Percentiles rank a stretch among this genome's conserved stretches.
phyloP scores from a whole-genome alignment of 23 tunicate genomes.

The Oikopleura vanhoeffeni region DNA sequence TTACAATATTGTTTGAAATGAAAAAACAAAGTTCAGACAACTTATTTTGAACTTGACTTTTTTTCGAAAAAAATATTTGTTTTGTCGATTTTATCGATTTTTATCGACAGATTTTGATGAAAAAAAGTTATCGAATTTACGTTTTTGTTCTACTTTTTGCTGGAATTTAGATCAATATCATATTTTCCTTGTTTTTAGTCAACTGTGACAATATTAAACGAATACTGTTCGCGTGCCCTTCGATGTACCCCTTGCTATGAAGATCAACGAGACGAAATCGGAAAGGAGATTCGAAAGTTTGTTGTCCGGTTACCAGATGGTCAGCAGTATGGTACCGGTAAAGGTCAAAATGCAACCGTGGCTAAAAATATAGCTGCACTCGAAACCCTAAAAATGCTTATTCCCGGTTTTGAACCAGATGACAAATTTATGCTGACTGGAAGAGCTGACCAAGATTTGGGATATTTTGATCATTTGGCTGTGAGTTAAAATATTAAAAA shows the following conservation, averaged over 20 bases:
- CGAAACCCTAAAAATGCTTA: not conserved
- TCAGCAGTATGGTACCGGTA: not conserved
- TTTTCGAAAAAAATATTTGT: too few species aligned
- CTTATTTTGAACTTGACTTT: too few species aligned
- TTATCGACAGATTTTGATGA: too few species aligned
- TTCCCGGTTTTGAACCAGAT: slow-evolving; percentile 13
- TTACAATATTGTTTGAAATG: too few species aligned
- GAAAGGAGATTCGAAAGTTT: not conserved
- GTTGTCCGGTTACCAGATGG: not conserved
- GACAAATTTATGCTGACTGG: slow-evolving; percentile 8
- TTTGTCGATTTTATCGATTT: too few species aligned
- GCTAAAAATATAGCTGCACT: slow-evolving; percentile 10
- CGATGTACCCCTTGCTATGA: not conserved
- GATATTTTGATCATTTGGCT: not conserved
- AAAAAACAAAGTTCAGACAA: too few species aligned
- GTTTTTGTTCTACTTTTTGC: too few species aligned
- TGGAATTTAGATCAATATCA: too few species aligned
- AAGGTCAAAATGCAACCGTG: not conserved
- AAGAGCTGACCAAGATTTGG: not conserved
- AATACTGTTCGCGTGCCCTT: not conserved
- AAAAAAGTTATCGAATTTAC: too few species aligned
- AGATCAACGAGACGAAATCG: not conserved
- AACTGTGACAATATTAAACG: not conserved
- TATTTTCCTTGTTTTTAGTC: not conserved
- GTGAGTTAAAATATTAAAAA: too few species aligned